phyloP scores from a whole-genome alignment of 2,113 vertebrate genomes.

The Stomatorhinus ivindoensis region DNA sequence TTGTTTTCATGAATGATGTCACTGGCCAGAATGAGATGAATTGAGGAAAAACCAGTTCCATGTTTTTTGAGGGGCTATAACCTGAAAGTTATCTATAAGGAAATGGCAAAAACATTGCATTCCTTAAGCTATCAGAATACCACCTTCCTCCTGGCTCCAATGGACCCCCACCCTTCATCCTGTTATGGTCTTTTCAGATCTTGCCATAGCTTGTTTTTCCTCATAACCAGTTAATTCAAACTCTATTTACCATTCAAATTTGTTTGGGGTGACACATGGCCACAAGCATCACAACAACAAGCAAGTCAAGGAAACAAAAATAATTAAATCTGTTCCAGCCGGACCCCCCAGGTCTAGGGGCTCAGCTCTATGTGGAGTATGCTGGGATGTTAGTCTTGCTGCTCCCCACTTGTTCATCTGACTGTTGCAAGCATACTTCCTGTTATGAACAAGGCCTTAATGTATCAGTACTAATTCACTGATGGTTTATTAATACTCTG shows the following conservation, averaged over 20 bases:
- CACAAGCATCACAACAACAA: constrained; percentile 14
- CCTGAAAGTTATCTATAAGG: neutral
- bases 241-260: neutral
- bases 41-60: neutral
- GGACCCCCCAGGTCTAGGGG: constrained; percentile 15
- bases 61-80: neutral
- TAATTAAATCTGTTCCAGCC: constrained; percentile 28
- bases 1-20: neutral
- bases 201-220: neutral
- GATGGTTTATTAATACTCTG: neutral
- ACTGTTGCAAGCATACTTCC: neutral
- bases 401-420: neutral
- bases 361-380: neutral
- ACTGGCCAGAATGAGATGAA: neutral
- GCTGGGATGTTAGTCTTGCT: constrained; percentile 20
- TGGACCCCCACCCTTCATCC: neutral
- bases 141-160: neutral
- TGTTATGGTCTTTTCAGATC: neutral
- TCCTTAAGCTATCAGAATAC: neutral
- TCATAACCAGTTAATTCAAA: neutral
- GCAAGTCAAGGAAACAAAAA: constrained; percentile 28
- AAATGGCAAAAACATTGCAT: neutral
- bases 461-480: neutral
- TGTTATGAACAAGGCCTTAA: neutral
- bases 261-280: neutral